Conservation (phyloP, 2,888 invertebrate species). For the Pasiphila rectangulata region DNA sequence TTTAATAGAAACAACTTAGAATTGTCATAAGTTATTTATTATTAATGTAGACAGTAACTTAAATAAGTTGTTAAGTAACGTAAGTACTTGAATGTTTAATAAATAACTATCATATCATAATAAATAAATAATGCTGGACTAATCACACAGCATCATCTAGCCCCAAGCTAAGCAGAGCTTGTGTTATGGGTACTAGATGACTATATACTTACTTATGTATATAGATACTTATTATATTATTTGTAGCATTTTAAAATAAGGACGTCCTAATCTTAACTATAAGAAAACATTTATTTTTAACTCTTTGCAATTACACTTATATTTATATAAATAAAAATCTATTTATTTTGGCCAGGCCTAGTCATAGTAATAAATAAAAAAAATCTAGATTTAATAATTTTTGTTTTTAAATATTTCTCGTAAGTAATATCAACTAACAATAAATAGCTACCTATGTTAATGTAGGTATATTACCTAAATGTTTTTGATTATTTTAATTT, state of each 20-base stretch:
- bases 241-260: slow-evolving; percentile 22
- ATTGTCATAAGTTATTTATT: neutral
- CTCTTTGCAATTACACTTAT: neutral
- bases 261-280: slow-evolving; percentile 18
- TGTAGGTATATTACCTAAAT: slow-evolving; percentile 5
- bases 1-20: too few relatives aligned
- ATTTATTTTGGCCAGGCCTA: slow-evolving; percentile 16
- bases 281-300: slow-evolving; percentile 13
- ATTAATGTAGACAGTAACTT: neutral
- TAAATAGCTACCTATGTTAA: neutral
- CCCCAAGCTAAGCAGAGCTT: too few relatives aligned
- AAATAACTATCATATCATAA: neutral
- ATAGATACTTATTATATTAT: neutral
- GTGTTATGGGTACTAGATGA: neutral
- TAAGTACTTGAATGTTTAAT: too few relatives aligned
- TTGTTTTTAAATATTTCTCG: too few relatives aligned
- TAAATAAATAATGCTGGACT: too few relatives aligned
- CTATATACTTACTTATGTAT: neutral
- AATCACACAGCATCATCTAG: too few relatives aligned
- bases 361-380: slow-evolving; percentile 31
- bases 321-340: neutral
- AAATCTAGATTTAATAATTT: too few relatives aligned
- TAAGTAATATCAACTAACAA: too few relatives aligned
- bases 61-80: too few relatives aligned
- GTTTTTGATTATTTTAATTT: slow-evolving; percentile 13